These are phyloP conservation scores for Mythimna loreyi DNA, from an alignment of 2,888 invertebrate genomes.

Conservation along the genomic window DNA sequence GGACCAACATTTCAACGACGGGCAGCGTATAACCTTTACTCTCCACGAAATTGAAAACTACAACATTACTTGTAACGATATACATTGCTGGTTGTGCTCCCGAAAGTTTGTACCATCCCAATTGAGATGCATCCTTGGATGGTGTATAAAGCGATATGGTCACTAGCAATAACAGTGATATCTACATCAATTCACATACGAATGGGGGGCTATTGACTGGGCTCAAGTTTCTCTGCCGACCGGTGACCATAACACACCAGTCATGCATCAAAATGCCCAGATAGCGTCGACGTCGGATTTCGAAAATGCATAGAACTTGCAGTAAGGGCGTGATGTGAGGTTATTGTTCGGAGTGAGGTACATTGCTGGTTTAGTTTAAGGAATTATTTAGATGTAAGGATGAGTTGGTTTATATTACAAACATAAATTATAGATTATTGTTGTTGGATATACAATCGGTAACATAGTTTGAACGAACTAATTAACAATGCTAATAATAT, in stretches of 20 bases:
- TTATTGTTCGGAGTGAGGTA: constrained; percentile 12
- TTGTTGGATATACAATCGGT: too few relatives aligned
- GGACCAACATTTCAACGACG: constrained; percentile 44
- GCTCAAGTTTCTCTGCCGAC: constrained; percentile 57
- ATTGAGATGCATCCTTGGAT: constrained; percentile 24
- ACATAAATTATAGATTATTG: background rate
- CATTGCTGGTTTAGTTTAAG: constrained; percentile 31
- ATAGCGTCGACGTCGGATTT: constrained; percentile 54
- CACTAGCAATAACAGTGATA: constrained; percentile 17
- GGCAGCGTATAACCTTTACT: constrained; percentile 33
- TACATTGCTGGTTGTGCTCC: constrained; percentile 38
- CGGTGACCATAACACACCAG: constrained; percentile 56
- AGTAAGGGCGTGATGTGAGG: constrained; percentile 2
- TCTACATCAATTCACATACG: constrained; percentile 48
- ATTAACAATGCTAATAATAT: too few relatives aligned
- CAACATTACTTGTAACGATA: background rate
- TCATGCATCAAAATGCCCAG: constrained; percentile 60
- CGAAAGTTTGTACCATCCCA: background rate
- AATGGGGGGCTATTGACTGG: constrained; percentile 50
- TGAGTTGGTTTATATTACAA: background rate
- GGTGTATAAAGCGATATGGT: background rate
- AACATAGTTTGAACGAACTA: too few relatives aligned
- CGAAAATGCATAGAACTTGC: constrained; percentile 43
- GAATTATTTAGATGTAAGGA: background rate
- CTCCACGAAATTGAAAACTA: background rate